phyloP scores from a whole-genome alignment of 2,113 vertebrate genomes.

The Pterocles gutturalis region DNA sequence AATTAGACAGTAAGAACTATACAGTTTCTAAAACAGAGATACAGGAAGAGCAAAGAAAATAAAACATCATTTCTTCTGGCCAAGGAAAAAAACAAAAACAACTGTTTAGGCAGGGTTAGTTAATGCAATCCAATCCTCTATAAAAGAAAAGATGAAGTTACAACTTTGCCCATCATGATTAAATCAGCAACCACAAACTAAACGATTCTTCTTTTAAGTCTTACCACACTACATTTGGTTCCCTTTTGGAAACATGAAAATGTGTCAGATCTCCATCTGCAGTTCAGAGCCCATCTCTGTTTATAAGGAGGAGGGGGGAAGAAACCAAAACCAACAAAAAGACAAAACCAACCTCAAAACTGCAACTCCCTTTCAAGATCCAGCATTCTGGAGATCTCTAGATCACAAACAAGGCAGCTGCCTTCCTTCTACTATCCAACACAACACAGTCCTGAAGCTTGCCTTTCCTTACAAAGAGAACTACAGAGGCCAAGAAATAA shows the following conservation, averaged over 20 bases:
- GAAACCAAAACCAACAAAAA: background rate
- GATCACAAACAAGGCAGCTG: background rate
- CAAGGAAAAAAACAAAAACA: background rate
- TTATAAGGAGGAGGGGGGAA: rapidly evolving
- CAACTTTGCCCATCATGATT: background rate
- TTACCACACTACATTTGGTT: constrained; percentile 20
- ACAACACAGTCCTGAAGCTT: background rate
- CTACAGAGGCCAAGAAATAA: background rate
- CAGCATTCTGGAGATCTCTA: background rate
- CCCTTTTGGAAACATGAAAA: constrained; percentile 3
- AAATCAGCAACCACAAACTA: background rate
- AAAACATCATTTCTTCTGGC: background rate
- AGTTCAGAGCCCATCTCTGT: background rate
- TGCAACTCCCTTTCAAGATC: background rate
- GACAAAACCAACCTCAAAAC: background rate
- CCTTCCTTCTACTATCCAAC: background rate
- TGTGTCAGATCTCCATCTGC: background rate
- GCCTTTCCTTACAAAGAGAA: background rate
- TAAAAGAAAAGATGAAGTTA: background rate
- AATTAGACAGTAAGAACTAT: background rate
- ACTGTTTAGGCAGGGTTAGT: background rate
- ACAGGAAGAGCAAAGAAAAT: background rate
- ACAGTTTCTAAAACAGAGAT: background rate
- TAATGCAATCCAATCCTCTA: background rate
- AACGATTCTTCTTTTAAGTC: constrained; percentile 24